Evolutionary conservation across 2,797 vertebrate species (phyloP), one percentile per base, ranked within the genome.

Genomic region (Falco novaeseelandiae): DNA sequence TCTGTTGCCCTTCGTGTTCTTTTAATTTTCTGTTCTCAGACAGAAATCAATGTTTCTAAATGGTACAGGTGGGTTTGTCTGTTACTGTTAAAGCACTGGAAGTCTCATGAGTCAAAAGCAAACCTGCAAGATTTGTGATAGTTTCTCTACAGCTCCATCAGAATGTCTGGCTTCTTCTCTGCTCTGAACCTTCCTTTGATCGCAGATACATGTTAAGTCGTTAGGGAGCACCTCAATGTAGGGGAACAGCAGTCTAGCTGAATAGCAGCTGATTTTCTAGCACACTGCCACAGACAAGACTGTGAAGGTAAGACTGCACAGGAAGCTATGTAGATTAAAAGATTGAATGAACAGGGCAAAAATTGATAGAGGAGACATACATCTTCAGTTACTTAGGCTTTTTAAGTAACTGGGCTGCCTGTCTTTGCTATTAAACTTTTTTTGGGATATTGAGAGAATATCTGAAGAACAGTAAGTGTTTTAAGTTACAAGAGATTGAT

Each of bases 21-120:
- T 54, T 58, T n/a, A 52, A 54, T 58, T 89, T 95, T 77, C 66
- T 93, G 44, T n/a, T 95, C 93, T 85, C 51, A 82, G 65, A 57
- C 59, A 62, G 71, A 90, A 94, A 71, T 19, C 49, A 38, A 11
- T 93, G 51, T 90, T 87, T 74, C 63, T 58, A 55, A 88, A 58
- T 27, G n/a, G 40, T 82, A 67, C 12, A 49, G 20, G 26, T n/a
- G 46, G 7, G 15, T 85, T 95, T 89, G 81, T 21, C 65, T 88
- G 61, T 58, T 87, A 27, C 65, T 92, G 38, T 69, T 94, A 61
- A 95, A 95, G 44, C 55, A 61, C 36, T 66, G 22, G 16, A 89
- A 93, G 32, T 40, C 71, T 85, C 49, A 25, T 0, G 2, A 84
- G n/a, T 52, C 49, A 81, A 71, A 80, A 91, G 32, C 57, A 95